phyloP scores from a whole-genome alignment of 2,113 vertebrate species.

The Apus apus region DNA sequence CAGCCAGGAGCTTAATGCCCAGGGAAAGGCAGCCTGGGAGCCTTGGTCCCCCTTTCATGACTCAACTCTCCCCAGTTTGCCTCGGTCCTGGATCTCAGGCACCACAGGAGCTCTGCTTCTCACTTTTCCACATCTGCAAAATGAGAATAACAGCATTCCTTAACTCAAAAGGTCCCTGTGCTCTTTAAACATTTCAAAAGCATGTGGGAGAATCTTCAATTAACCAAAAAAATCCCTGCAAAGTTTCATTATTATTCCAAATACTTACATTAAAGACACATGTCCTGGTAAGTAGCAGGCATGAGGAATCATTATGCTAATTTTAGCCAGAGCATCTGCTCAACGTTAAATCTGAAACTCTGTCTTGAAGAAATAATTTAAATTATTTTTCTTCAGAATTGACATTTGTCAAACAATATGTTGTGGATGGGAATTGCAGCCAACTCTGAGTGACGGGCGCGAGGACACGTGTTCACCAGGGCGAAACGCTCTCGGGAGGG shows the following conservation, averaged over 20 bases:
- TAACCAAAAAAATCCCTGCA: neutral
- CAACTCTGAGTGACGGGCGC: neutral
- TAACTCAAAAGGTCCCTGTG: neutral
- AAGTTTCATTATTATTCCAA: conserved; percentile 18
- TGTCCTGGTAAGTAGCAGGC: conserved; percentile 68
- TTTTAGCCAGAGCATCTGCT: conserved; percentile 81
- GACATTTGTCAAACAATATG: conserved; percentile 57
- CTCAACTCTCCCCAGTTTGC: neutral
- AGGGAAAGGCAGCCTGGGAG: neutral
- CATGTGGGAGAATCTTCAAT: neutral
- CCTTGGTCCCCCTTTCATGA: too few species aligned
- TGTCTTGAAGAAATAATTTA: conserved; percentile 59
- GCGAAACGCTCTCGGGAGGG: neutral
- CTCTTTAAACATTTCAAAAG: neutral
- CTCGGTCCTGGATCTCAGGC: neutral
- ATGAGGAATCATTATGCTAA: conserved; percentile 71
- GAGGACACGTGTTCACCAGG: rapidly evolving
- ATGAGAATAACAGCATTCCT: neutral
- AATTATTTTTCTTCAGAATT: conserved; percentile 43
- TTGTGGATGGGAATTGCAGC: neutral
- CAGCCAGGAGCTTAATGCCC: neutral
- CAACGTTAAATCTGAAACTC: conserved; percentile 64
- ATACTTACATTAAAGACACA: conserved; percentile 42
- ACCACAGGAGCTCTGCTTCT: neutral
- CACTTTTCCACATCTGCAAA: neutral